Conservation (phyloP, 2,113 vertebrate species). For the Vireo altiloquus region DNA sequence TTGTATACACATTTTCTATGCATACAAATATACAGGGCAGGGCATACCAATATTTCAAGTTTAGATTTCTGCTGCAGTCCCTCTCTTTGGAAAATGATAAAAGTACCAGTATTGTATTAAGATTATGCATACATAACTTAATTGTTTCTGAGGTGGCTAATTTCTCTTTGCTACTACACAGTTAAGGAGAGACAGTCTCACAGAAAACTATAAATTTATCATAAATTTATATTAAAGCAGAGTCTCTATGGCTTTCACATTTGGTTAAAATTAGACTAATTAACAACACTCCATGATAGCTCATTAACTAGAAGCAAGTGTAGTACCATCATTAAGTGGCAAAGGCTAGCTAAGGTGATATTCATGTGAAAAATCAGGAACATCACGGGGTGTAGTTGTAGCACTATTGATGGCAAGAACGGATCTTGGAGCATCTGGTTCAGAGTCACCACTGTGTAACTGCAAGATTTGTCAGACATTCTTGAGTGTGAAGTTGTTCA, state of each 20-base stretch:
- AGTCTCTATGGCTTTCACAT: neutral
- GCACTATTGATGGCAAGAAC: neutral
- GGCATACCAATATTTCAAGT: neutral
- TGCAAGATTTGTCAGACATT: neutral
- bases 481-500: neutral
- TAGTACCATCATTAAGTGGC: neutral
- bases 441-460: neutral
- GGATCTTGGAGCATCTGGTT: neutral
- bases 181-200: neutral
- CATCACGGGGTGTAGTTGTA: neutral
- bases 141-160: neutral
- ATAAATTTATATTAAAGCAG: neutral
- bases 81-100: neutral
- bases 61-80: neutral
- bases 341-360: neutral
- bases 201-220: neutral
- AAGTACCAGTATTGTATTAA: neutral
- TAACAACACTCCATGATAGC: neutral
- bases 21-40: no score
- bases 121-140: neutral
- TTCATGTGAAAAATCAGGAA: neutral
- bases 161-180: neutral
- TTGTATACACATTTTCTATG: neutral
- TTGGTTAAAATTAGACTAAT: conserved; percentile 1
- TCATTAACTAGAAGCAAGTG: neutral